These are phyloP conservation scores for Acanthornis magna DNA, from an alignment of 2,797 vertebrate species.

Conservation along the genomic window DNA sequence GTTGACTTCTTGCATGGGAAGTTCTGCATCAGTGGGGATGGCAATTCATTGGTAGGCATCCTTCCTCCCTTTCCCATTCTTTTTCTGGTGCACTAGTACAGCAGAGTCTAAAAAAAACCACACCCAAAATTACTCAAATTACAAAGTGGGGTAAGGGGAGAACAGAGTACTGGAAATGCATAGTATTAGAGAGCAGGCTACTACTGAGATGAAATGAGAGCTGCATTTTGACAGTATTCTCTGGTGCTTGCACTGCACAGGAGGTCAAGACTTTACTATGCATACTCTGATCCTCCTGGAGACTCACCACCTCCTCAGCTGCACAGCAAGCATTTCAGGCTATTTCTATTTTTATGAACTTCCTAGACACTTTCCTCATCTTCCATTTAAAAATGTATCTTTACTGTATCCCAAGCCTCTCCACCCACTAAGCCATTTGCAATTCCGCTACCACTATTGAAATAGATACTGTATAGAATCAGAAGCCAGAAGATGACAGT, in stretches of 20 bases:
- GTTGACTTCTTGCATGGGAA: constrained; percentile 42
- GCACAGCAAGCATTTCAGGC: not conserved
- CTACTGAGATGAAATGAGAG: not conserved
- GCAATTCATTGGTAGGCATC: not conserved
- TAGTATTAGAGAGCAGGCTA: not conserved
- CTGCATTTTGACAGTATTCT: not conserved
- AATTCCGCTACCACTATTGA: not conserved
- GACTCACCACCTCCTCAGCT: not conserved
- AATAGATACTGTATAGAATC: not conserved
- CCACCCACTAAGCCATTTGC: not conserved
- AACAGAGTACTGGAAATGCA: constrained; percentile 34
- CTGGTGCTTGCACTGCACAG: not conserved
- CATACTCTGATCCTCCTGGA: not conserved
- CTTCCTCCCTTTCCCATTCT: not conserved
- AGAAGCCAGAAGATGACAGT: not conserved
- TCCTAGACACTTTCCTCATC: not conserved
- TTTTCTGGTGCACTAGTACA: not conserved
- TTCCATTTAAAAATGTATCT: not conserved
- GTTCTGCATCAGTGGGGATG: constrained; percentile 6
- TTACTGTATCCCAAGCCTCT: not conserved
- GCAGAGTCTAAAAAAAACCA: not conserved
- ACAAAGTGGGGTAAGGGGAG: not conserved
- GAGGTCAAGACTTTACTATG: not conserved
- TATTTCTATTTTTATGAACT: not conserved
- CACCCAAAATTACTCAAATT: not conserved